Percentiles rank a stretch among this genome's conserved stretches.
Conservation (phyloP, 2,888 invertebrate species). For the Brenthis daphne region DNA sequence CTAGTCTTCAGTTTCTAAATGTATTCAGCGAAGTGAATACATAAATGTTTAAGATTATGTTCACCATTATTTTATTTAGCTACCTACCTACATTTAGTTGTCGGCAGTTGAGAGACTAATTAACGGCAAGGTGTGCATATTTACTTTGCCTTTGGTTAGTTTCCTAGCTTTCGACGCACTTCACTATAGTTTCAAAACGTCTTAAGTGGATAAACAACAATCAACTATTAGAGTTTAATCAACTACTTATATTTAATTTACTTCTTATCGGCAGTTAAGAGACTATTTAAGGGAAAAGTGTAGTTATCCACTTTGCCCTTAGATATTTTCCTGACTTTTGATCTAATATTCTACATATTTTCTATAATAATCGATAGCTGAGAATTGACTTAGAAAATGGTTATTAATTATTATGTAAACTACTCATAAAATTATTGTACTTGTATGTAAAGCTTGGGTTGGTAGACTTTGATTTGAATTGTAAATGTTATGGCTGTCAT, state of each 20-base stretch:
- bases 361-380: no score
- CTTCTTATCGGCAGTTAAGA: constrained; percentile 1
- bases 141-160: constrained; percentile 20
- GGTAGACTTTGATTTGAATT: no score
- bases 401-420: no score
- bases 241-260: no score
- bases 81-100: neutral
- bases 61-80: neutral
- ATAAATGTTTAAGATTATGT: no score
- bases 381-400: no score
- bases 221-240: no score
- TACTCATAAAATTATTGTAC: neutral
- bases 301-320: constrained; percentile 14
- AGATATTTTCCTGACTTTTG: constrained; percentile 10
- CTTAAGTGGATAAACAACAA: neutral
- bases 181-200: neutral
- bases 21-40: neutral
- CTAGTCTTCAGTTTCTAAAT: neutral
- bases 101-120: constrained; percentile 5
- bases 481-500: no score
- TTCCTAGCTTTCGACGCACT: neutral
- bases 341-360: neutral
- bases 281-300: constrained; percentile 13
- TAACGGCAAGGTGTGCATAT: constrained; percentile 7
- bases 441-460: neutral